Conservation (phyloP, 2,888 invertebrate genomes). For the Idaea aversata region DNA sequence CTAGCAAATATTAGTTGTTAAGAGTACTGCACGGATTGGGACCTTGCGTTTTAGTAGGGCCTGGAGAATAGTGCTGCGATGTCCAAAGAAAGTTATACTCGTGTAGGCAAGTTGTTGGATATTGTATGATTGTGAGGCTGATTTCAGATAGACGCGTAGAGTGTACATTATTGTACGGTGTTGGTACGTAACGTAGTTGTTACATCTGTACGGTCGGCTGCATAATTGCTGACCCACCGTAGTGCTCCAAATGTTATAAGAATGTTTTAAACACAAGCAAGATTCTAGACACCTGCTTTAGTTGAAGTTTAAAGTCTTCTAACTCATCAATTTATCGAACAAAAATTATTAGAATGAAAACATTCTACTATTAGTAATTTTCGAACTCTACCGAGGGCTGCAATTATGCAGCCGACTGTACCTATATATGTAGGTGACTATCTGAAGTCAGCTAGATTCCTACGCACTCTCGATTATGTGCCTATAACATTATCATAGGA, state of each 20-base stretch:
- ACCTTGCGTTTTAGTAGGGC: slow-evolving; percentile 76
- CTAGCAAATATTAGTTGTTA: slow-evolving; percentile 69
- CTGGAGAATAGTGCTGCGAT: slow-evolving; percentile 68
- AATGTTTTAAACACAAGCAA: no score
- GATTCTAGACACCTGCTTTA: no score
- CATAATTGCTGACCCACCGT: no score
- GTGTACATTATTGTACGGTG: no score
- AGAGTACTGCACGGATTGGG: slow-evolving; percentile 68
- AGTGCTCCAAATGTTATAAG: no score
- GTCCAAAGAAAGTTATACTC: slow-evolving; percentile 76
- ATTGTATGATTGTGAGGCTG: slow-evolving; percentile 34
- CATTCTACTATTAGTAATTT: no score
- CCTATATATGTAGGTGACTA: not conserved
- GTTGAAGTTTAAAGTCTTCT: no score
- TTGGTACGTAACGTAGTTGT: no score
- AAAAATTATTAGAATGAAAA: no score
- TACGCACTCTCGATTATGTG: slow-evolving; percentile 32
- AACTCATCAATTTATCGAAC: no score
- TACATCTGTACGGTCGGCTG: no score
- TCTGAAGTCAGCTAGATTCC: slow-evolving; percentile 12
- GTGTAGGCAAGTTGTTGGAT: slow-evolving; percentile 50
- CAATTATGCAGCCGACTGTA: not conserved
- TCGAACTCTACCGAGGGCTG: no score
- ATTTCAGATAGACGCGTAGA: slow-evolving; percentile 13
- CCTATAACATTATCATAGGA: slow-evolving; percentile 37